phyloP scores from a whole-genome alignment of 2,797 vertebrate species.

The Parauchenoglanis punctatus region DNA sequence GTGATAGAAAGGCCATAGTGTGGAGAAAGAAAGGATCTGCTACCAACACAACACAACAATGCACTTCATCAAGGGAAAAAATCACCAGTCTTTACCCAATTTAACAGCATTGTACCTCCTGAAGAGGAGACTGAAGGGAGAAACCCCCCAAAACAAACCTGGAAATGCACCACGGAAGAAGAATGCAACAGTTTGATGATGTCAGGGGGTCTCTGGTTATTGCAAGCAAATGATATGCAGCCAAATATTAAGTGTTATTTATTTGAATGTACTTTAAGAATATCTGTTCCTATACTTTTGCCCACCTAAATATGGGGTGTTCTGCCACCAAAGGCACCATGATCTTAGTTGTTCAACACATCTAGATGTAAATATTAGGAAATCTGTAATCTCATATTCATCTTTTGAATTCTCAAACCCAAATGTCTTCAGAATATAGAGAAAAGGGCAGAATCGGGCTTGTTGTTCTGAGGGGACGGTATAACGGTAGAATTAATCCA shows the following conservation, averaged over 20 bases:
- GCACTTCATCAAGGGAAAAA: not conserved
- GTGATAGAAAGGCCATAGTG: not conserved
- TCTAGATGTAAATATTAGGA: not conserved
- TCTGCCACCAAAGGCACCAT: not conserved
- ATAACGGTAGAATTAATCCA: not conserved
- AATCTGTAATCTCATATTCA: not conserved
- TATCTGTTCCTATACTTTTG: not conserved
- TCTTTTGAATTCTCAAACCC: too few relatives aligned
- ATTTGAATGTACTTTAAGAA: not conserved
- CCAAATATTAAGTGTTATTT: not conserved
- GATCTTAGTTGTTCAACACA: not conserved
- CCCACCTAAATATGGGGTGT: not conserved
- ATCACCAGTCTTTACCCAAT: too few relatives aligned
- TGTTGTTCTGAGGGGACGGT: not conserved
- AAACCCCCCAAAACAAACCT: not conserved
- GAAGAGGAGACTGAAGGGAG: too few relatives aligned
- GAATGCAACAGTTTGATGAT: not conserved
- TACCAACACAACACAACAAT: too few relatives aligned
- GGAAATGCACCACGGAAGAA: not conserved
- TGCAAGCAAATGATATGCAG: not conserved
- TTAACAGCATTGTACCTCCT: too few relatives aligned
- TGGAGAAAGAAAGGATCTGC: not conserved
- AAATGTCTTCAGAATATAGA: not conserved
- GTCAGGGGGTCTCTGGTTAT: not conserved
- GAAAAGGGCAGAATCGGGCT: not conserved